Evolutionary conservation across 2,797 vertebrate species (phyloP), one percentile per base, ranked within the genome.

Genomic region (Vespertilio murinus): DNA sequence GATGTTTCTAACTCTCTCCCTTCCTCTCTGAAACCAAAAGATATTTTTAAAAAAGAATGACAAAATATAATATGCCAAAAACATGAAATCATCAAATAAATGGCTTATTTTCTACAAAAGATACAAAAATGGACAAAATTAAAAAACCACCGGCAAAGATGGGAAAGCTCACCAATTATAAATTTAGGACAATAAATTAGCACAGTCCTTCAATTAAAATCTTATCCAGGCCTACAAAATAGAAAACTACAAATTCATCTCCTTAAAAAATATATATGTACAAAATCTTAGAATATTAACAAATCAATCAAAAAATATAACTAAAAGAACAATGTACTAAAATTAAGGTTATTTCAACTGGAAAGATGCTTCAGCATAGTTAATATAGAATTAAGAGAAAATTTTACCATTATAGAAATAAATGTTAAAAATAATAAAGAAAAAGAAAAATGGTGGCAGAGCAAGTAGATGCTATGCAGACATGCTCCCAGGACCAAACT

Each of bases 281-380:
- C 11, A 12, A 83, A 74, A 75, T 87, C 30, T 25, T 90, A 8
- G 83, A 90, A 82, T 73, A 95, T 16, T 54, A 77, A 70, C 12
- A 79, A 95, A 92, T 45, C 52, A 82, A 95, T 64, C n/a, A 73
- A 59, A 85, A 87, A 81, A 38, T 54, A 69, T 8, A 87, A 47
- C 33, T 84, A 84, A 88, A 78, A 88, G 59, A 81, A 90, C 4
- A 95, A 65, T 52, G 30, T 33, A 83, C 7, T 65, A 87, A 94
- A 92, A 22, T 59, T 52, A 65, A 38, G 56, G 16, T 85, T 78
- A 78, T 84, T 78, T 52, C 11, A 38, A 85, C 69, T 79, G 23
- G 18, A 40, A 91, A 77, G 77, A 33, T 11, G 20, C 40, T 52
- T 38, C 61, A 90, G 12, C 23, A 85, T 3, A 42, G 33, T 12